phyloP scores from a whole-genome alignment of 2,797 vertebrate species.

The Cynopterus sphinx region DNA sequence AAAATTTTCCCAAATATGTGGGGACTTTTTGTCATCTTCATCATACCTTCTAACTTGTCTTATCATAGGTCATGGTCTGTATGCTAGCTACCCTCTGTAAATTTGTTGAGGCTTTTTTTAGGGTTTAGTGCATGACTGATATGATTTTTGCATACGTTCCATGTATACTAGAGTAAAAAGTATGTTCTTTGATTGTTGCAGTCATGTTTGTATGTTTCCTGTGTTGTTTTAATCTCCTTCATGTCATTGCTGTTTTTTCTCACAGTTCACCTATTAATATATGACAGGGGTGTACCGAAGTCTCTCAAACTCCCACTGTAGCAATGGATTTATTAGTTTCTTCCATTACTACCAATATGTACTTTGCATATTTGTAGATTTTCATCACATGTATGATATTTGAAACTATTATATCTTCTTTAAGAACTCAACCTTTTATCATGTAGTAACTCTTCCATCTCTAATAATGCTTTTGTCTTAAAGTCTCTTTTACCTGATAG shows the following conservation, averaged over 20 bases:
- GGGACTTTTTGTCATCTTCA: not conserved
- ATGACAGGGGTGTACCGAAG: not conserved
- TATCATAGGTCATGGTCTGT: not conserved
- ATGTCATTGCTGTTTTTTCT: not conserved
- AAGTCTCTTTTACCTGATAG: not conserved
- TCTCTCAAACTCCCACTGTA: not conserved
- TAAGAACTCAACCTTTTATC: not conserved
- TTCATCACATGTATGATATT: not conserved
- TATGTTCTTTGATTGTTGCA: not conserved
- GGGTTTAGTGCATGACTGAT: not conserved
- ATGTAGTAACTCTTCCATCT: not conserved
- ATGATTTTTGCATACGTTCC: not conserved
- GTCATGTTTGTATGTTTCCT: not conserved
- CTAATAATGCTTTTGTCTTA: not conserved
- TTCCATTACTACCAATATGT: not conserved
- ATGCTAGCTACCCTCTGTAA: not conserved
- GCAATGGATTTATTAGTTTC: not conserved
- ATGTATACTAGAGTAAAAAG: not conserved
- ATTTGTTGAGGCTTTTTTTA: not conserved
- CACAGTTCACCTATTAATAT: not conserved
- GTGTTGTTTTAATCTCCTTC: not conserved
- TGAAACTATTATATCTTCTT: not conserved
- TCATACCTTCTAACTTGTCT: not conserved
- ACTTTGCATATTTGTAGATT: not conserved
- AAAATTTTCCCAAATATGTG: not conserved